Conservation (phyloP, 2,888 invertebrate genomes). For the Calephelis perditalis region DNA sequence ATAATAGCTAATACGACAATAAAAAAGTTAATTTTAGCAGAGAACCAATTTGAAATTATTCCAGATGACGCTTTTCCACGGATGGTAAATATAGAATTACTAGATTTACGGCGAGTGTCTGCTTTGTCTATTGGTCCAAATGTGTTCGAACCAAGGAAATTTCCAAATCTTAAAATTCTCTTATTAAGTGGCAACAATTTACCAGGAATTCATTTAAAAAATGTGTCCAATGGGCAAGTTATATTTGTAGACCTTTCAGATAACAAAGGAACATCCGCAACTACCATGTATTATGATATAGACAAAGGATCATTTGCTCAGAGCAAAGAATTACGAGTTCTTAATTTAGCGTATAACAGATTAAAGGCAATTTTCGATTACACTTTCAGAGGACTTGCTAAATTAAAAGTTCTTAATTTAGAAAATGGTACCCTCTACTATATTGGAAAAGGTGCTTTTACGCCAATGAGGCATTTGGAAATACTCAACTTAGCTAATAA, state of each 20-base stretch:
- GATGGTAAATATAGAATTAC: constrained; percentile 72
- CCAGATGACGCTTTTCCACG: constrained; percentile 67
- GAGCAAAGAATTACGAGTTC: constrained; percentile 59
- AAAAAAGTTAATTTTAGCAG: constrained; percentile 60
- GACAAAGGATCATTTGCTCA: constrained; percentile 66
- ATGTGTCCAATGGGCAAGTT: constrained; percentile 64
- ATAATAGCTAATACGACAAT: constrained; percentile 72
- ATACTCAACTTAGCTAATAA: constrained; percentile 76
- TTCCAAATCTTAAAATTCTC: constrained; percentile 73
- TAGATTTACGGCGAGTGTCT: constrained; percentile 76
- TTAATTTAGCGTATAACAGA: constrained; percentile 75
- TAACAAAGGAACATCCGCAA: constrained; percentile 60
- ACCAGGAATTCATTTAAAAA: constrained; percentile 68
- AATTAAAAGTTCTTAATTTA: constrained; percentile 66
- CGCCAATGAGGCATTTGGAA: constrained; percentile 55
- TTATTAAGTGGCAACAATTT: constrained; percentile 74
- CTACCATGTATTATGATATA: constrained; percentile 70
- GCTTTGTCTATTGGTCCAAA: constrained; percentile 63
- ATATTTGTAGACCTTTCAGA: constrained; percentile 70
- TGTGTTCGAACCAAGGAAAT: constrained; percentile 60
- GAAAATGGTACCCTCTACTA: constrained; percentile 72
- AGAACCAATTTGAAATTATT: constrained; percentile 78
- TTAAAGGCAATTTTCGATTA: constrained; percentile 68
- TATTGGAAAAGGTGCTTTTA: constrained; percentile 68
- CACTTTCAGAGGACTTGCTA: constrained; percentile 69